These are phyloP conservation scores for Paramacrobiotus metropolitanus DNA, from an alignment of 1,140 invertebrate species.

Conservation along the genomic window DNA sequence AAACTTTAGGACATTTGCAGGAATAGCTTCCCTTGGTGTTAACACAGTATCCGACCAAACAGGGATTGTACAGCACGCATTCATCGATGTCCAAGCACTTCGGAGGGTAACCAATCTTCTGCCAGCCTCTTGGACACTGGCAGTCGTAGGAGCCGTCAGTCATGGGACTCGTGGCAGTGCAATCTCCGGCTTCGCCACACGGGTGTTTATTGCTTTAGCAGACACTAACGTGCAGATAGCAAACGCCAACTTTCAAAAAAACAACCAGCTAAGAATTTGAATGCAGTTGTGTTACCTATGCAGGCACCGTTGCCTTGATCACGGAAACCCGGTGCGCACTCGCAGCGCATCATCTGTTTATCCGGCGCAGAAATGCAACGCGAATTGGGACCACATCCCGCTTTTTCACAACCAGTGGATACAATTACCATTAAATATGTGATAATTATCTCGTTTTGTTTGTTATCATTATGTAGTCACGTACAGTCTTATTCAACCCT, in stretches of 20 bases:
- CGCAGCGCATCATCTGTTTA: not conserved
- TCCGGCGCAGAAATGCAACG: not conserved
- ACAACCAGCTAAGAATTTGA: too few relatives aligned
- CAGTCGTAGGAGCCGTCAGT: slow-evolving; percentile 19
- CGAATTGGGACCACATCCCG: not conserved
- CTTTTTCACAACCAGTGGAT: not conserved
- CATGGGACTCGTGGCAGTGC: slow-evolving; percentile 19
- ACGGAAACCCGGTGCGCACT: not conserved
- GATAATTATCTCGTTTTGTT: too few relatives aligned
- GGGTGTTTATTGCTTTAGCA: slow-evolving; percentile 13
- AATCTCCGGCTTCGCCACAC: slow-evolving; percentile 19
- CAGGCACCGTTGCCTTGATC: not conserved
- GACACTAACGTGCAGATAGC: too few relatives aligned
- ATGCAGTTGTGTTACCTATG: too few relatives aligned
- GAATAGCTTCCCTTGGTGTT: slow-evolving; percentile 59
- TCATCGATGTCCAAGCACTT: slow-evolving; percentile 43
- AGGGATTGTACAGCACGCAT: slow-evolving; percentile 36
- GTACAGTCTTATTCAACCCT: too few relatives aligned
- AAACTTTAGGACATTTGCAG: slow-evolving; percentile 46
- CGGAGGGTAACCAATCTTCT: slow-evolving; percentile 8
- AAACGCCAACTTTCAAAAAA: too few relatives aligned
- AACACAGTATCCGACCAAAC: slow-evolving; percentile 51
- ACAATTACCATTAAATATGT: too few relatives aligned
- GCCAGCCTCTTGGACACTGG: slow-evolving; percentile 21
- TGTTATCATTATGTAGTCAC: too few relatives aligned